Base-by-base conservation (phyloP, 2,113 vertebrate genomes). In the Pandion haliaetus region DNA sequence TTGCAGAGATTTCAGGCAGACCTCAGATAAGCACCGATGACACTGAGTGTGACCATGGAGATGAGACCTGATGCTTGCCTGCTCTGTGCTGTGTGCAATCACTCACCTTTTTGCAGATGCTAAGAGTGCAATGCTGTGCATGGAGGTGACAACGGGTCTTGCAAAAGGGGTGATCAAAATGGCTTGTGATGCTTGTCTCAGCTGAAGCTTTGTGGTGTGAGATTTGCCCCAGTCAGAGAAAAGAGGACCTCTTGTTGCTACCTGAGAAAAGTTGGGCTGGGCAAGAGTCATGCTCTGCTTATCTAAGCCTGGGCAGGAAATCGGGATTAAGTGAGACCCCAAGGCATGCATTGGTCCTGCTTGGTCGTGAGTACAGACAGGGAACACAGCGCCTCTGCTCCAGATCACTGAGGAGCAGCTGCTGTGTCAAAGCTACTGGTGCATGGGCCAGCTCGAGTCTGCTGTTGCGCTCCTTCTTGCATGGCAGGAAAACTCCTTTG, bases 51-150 rank as follows among this genome's bases (percentile, higher is more conserved):
- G 57, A 10, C 44, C 26, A 6, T 7, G 20, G 77, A 58, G 82
- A 26, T 8, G 31, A 63, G 36, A 58, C 14, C n/a, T 31, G 19
- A 4, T 10, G 17, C 49, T 69, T 12, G 10, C 36, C 47, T 34
- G 29, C 49, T 44, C 38, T 8, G 2, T 23, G 31, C 52, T 72
- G 36, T 5, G n/a, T 29, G 29, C 47, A 6, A 23, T 47, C 66
- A 16, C 42, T 69, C 1, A 0, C 14, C 44, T 42, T 44, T 55
- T 10, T 5, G 20, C 36, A 25, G 23, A 62, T 3, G 20, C 20
- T 4, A 6, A 3, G 32, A 47, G 45, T 4, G 20, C 25, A 16
- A 10, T 2, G n/a, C 45, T 77, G 45, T 1, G 0, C 3, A 0
- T 4, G 29, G 9, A 24, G 34, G 29, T 23, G 42, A 42, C 1